A percentile compares a stretch with the other conserved stretches of the same genome.
Evolutionary conservation across 2,797 vertebrate species (phyloP).

Genomic region (Hemibagrus guttatus): DNA sequence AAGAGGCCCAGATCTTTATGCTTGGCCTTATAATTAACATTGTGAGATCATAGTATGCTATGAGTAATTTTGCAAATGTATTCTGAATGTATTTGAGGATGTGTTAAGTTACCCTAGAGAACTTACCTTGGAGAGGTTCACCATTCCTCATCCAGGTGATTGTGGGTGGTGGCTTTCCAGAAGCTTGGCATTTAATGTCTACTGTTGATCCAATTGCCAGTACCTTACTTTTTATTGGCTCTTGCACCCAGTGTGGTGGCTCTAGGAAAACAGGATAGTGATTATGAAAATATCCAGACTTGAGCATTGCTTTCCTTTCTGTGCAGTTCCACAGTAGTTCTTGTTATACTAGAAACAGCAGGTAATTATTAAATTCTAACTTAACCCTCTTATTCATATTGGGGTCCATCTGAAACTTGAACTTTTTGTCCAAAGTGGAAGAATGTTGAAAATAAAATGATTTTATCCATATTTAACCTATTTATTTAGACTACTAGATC

Average conservation of each 20-base stretch:
- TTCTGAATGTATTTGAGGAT: not conserved
- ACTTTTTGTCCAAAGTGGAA: not conserved
- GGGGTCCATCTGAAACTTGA: not conserved
- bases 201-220: slow-evolving; percentile 78
- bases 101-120: not conserved
- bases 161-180: slow-evolving; percentile 82
- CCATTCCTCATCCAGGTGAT: slow-evolving; percentile 89
- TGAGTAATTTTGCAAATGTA: not conserved
- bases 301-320: slow-evolving; percentile 48
- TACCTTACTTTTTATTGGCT: slow-evolving; percentile 78
- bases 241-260: slow-evolving; percentile 84
- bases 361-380: not conserved
- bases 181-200: slow-evolving; percentile 83
- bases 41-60: not conserved
- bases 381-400: not conserved
- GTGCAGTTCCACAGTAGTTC: slow-evolving; percentile 49
- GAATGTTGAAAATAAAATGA: not conserved
- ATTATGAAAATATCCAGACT: slow-evolving; percentile 27
- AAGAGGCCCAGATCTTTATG: too few species aligned
- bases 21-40: not conserved
- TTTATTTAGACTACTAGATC: not conserved
- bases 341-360: slow-evolving; percentile 17
- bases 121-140: slow-evolving; percentile 77
- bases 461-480: not conserved
- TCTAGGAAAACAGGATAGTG: slow-evolving; percentile 73